These are phyloP conservation scores for Hypolimnas misippus DNA, from an alignment of 2,888 invertebrate genomes.

Conservation along the genomic window DNA sequence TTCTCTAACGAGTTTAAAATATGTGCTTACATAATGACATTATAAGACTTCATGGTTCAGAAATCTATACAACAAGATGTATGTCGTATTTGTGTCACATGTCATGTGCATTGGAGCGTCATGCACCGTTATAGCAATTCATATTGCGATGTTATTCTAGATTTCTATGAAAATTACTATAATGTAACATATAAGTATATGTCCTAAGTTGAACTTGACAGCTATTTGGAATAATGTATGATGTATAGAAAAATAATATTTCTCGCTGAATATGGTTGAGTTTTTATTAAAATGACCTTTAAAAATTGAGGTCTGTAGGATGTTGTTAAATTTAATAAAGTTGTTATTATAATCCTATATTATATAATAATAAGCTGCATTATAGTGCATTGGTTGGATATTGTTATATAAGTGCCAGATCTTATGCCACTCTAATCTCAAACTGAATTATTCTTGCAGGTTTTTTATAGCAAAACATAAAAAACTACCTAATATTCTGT, in stretches of 20 bases:
- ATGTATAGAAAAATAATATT: too few species aligned
- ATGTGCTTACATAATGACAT: not conserved
- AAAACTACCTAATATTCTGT: too few species aligned
- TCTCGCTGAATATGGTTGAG: too few species aligned
- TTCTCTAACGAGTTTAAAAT: constrained; percentile 4
- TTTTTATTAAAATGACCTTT: too few species aligned
- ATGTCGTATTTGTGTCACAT: constrained; percentile 14
- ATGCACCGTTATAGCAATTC: constrained; percentile 14
- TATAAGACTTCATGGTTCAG: not conserved
- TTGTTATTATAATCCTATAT: too few species aligned
- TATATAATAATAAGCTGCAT: not conserved
- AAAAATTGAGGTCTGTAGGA: too few species aligned
- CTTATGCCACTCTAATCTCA: too few species aligned
- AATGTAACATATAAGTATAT: not conserved
- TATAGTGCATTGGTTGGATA: too few species aligned
- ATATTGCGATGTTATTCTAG: constrained; percentile 3
- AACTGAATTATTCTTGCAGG: too few species aligned
- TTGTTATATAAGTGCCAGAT: too few species aligned
- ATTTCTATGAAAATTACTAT: not conserved
- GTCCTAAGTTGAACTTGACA: constrained; percentile 1
- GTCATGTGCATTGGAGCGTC: constrained; percentile 7
- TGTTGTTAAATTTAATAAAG: too few species aligned
- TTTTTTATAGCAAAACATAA: too few species aligned
- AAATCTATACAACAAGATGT: constrained; percentile 1
- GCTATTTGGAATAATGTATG: not conserved